Percentiles rank a stretch among this genome's conserved stretches.
Evolutionary conservation across 2,113 vertebrate species (phyloP).

Genomic region (Lycaon pictus): DNA sequence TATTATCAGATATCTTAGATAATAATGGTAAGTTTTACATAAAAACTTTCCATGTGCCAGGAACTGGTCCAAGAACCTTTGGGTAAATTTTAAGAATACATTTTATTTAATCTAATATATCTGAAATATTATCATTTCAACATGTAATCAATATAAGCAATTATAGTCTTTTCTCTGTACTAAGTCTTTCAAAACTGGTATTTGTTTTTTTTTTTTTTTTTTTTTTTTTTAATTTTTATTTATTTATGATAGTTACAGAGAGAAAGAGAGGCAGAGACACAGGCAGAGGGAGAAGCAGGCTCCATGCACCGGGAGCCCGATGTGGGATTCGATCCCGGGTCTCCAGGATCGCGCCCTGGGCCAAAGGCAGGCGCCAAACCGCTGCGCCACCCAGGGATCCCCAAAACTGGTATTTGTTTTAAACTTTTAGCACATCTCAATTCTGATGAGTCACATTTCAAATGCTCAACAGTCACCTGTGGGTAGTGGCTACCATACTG

Average conservation of each 20-base stretch:
- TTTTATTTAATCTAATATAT: background rate
- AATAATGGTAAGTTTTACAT: conserved; percentile 4
- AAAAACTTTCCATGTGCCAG: background rate
- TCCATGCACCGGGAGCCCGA: too few relatives aligned
- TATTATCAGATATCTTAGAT: background rate
- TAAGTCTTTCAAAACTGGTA: background rate
- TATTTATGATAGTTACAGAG: too few relatives aligned
- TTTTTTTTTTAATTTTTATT: too few relatives aligned
- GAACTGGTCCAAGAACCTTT: background rate
- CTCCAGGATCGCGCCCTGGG: too few relatives aligned
- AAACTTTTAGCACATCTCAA: background rate
- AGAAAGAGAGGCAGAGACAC: too few relatives aligned
- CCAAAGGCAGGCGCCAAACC: too few relatives aligned
- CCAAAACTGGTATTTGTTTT: background rate
- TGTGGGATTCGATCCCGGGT: too few relatives aligned
- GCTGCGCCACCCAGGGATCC: too few relatives aligned
- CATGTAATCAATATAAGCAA: background rate
- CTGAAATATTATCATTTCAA: conserved; percentile 24
- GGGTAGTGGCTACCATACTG: too few relatives aligned
- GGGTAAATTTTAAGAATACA: background rate
- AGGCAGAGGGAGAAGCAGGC: too few relatives aligned
- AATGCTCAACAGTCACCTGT: background rate
- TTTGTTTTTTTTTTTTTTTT: too few relatives aligned
- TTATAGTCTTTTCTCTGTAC: background rate
- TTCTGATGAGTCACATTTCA: background rate